These are phyloP conservation scores for Anguilla japonica DNA, from an alignment of 2,113 vertebrate species.

Conservation along the genomic window DNA sequence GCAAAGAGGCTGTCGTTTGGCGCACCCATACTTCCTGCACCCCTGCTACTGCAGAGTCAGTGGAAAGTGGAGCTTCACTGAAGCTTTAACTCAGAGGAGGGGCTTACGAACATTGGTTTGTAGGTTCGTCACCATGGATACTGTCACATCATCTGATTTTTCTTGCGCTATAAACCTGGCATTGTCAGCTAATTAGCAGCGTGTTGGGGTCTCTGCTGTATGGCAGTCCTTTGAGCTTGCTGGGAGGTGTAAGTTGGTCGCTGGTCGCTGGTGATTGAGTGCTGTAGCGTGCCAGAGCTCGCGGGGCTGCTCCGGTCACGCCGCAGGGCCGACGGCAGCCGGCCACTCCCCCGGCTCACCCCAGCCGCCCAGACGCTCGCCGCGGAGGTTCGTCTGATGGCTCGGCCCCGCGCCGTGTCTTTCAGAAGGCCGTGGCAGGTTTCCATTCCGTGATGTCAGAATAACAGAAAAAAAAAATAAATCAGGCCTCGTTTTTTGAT, in stretches of 20 bases:
- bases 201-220: background rate
- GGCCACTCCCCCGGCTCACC: background rate
- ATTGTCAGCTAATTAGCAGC: background rate
- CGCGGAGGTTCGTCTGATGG: conserved; percentile 18
- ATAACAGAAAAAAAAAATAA: background rate
- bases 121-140: background rate
- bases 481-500: conserved; percentile 1
- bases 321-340: no score
- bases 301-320: no score
- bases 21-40: background rate
- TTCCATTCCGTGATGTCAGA: background rate
- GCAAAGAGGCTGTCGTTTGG: background rate
- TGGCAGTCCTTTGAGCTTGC: background rate
- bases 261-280: background rate
- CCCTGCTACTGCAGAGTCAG: background rate
- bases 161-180: background rate
- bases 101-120: background rate
- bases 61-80: background rate
- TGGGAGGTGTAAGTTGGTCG: background rate
- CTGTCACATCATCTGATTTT: background rate
- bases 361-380: background rate
- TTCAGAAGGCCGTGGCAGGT: background rate
- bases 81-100: background rate
- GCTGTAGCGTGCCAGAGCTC: background rate
- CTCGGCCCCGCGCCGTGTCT: conserved; percentile 14